Evolutionary conservation across 2,888 invertebrate genomes (phyloP).

Genomic region (Helobdella robusta): DNA sequence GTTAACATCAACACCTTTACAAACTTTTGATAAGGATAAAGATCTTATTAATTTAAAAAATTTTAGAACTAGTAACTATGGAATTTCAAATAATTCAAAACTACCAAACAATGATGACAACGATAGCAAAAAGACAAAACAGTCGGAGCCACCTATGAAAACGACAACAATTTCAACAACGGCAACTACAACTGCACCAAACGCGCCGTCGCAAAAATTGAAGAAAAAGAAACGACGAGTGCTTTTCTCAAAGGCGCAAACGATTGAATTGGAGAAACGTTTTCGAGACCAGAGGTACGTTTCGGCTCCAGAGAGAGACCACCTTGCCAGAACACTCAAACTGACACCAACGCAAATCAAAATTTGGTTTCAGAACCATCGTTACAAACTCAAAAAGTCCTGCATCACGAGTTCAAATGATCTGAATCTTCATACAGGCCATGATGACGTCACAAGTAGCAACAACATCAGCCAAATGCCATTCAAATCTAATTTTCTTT

Average conservation of each 20-base stretch:
- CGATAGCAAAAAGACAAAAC: too few species aligned
- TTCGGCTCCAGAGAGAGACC: slow-evolving; percentile 25
- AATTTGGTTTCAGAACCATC: slow-evolving; percentile 28
- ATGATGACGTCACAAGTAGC: neutral
- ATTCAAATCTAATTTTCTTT: neutral
- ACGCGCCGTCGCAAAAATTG: neutral
- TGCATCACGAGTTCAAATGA: neutral
- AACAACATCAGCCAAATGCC: too few species aligned
- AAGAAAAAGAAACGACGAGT: slow-evolving; percentile 27
- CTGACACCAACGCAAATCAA: slow-evolving; percentile 27
- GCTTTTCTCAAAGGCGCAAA: slow-evolving; percentile 25
- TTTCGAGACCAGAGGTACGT: slow-evolving; percentile 27
- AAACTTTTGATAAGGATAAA: too few species aligned
- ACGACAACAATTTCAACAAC: too few species aligned
- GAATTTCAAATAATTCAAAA: neutral
- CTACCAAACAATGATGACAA: neutral
- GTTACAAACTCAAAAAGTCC: slow-evolving; percentile 26
- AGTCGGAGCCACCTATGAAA: too few species aligned
- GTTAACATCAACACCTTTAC: too few species aligned
- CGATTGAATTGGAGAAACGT: slow-evolving; percentile 24
- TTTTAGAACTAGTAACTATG: too few species aligned
- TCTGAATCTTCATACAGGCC: neutral
- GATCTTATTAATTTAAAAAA: too few species aligned
- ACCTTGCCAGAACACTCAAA: slow-evolving; percentile 19
- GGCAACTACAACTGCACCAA: neutral